Evolutionary conservation across 2,797 vertebrate genomes (phyloP).

Genomic region (Podarcis siculus): DNA sequence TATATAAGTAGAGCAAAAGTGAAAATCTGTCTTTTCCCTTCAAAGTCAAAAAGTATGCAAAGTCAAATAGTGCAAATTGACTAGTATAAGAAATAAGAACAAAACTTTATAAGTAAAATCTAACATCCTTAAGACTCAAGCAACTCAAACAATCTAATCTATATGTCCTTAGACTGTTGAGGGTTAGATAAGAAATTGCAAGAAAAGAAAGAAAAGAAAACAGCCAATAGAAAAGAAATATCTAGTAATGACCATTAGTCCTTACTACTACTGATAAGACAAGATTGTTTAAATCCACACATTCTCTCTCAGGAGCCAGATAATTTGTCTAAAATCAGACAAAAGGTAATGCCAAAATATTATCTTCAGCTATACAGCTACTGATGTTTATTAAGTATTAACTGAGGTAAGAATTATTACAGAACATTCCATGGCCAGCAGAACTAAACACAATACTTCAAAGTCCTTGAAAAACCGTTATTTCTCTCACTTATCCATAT

Average conservation of each 20-base stretch:
- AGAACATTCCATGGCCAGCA: conserved; percentile 28
- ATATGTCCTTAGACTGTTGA: not conserved
- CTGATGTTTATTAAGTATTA: conserved; percentile 63
- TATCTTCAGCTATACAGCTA: conserved; percentile 40
- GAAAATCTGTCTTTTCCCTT: not conserved
- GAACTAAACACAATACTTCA: conserved; percentile 46
- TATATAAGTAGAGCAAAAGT: not conserved
- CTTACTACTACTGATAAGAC: not conserved
- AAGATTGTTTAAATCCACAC: conserved; percentile 6
- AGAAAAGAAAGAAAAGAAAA: not conserved
- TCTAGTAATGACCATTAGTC: conserved; percentile 3
- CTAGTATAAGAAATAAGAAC: not conserved
- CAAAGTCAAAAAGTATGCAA: not conserved
- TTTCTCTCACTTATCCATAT: not conserved
- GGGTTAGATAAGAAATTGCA: conserved; percentile 33
- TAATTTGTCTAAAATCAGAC: conserved; percentile 35
- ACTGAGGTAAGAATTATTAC: conserved; percentile 51
- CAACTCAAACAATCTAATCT: not conserved
- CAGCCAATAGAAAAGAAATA: conserved; percentile 22
- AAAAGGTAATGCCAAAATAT: conserved; percentile 45
- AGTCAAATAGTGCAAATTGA: not conserved
- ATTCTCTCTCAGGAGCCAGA: conserved; percentile 18
- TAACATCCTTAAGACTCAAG: not conserved
- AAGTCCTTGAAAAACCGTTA: conserved; percentile 51
- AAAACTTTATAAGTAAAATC: conserved; percentile 3